These are phyloP conservation scores for Cantharis rufa DNA, from an alignment of 2,888 invertebrate genomes.

Conservation along the genomic window DNA sequence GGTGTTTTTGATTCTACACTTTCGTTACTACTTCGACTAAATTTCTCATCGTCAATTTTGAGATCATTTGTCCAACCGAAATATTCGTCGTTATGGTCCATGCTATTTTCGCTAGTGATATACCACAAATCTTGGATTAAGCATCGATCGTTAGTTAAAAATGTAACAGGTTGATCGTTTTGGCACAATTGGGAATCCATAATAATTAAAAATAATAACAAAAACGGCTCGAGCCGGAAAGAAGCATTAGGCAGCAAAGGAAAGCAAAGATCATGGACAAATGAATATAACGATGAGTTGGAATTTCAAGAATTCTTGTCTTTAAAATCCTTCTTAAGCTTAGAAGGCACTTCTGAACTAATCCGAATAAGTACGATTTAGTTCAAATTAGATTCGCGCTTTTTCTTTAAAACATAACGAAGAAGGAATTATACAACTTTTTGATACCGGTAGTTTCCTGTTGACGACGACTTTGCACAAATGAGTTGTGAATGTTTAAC, in stretches of 20 bases:
- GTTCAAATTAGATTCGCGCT: constrained; percentile 32
- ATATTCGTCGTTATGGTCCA: constrained; percentile 52
- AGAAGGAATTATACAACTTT: constrained; percentile 85
- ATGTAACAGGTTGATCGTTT: constrained; percentile 43
- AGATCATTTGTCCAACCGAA: constrained; percentile 52
- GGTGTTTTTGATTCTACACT: constrained; percentile 31
- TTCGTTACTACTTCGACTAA: constrained; percentile 16
- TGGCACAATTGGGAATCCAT: constrained; percentile 56
- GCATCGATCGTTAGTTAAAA: constrained; percentile 44
- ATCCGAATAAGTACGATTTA: constrained; percentile 27
- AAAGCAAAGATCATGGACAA: constrained; percentile 8
- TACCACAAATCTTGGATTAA: constrained; percentile 49
- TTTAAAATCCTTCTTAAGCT: constrained; percentile 10
- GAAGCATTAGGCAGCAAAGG: not conserved
- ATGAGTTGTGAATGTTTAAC: constrained; percentile 73
- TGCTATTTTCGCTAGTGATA: constrained; percentile 44
- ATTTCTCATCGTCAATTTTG: constrained; percentile 48
- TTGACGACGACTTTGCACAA: constrained; percentile 80
- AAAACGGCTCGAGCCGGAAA: not conserved
- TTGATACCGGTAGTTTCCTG: constrained; percentile 84
- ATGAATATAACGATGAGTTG: constrained; percentile 3
- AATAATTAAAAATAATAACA: constrained; percentile 38
- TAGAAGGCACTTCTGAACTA: constrained; percentile 23
- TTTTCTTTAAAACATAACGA: constrained; percentile 77
- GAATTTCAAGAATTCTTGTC: constrained; percentile 13